A percentile compares a stretch with the other conserved stretches of the same genome.
phyloP scores from a whole-genome alignment of 2,113 vertebrate genomes.

The Pandion haliaetus region DNA sequence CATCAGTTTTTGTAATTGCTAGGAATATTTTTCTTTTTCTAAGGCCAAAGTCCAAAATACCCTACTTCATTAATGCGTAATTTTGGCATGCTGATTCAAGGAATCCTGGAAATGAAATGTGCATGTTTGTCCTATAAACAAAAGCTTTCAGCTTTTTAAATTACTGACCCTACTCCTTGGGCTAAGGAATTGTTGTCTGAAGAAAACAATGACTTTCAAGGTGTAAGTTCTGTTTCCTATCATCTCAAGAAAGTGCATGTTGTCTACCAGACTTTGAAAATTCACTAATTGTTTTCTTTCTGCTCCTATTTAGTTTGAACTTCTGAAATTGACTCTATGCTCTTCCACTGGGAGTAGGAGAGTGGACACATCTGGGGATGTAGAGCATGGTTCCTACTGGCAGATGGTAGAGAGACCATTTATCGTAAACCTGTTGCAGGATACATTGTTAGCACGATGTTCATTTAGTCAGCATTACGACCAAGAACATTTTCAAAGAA shows the following conservation, averaged over 20 bases:
- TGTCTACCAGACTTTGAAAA: neutral
- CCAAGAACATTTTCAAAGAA: neutral
- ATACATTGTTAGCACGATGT: neutral
- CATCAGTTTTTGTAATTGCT: neutral
- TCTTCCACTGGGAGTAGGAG: neutral
- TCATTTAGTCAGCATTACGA: neutral
- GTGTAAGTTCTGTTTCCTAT: neutral
- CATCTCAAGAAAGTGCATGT: neutral
- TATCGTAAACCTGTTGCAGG: accelerated
- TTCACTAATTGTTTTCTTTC: neutral
- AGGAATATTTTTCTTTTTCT: neutral
- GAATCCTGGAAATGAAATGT: neutral
- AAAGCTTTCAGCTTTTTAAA: neutral
- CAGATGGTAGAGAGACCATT: neutral
- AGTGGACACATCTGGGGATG: neutral
- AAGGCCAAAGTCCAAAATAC: neutral
- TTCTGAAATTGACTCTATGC: neutral
- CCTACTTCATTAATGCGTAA: neutral
- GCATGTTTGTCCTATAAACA: neutral
- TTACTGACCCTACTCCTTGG: neutral
- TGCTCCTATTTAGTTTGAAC: neutral
- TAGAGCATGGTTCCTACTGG: neutral
- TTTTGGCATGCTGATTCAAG: neutral
- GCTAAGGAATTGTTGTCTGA: neutral
- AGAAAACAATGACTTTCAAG: neutral